Base-by-base conservation (phyloP, 2,888 invertebrate genomes). In the Lycia hirtaria region DNA sequence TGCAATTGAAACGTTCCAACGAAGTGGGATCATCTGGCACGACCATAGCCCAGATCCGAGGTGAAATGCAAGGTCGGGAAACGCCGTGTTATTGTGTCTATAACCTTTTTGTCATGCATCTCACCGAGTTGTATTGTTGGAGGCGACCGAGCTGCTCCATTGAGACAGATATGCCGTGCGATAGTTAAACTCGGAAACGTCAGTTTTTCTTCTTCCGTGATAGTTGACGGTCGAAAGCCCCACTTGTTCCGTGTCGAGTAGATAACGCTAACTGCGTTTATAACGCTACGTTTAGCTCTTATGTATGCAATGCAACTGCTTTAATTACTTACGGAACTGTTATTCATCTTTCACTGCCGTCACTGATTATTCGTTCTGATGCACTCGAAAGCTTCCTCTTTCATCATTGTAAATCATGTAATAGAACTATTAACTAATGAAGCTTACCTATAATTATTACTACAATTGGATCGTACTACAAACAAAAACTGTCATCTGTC, bases 111-210 rank as follows among this genome's bases (percentile, higher is more conserved):
- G 83, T 86, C 83, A 83, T 81, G 83, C 84, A 84, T 85, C 83
- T 84, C 85, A 80, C 83, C 72, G 76, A 73, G 72, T 77, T 76
- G 78, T 80, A 85, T 85, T 87, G 85, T 87, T 83, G 72, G 69
- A 73, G 75, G 73, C 75, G 73, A 78, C 73, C 75, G 85, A 78
- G 80, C 81, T 84, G 78, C 78, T 86, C 83, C 72, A 87, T 85
- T 84, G 83, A 87, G 78, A 85, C 73, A 83, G 81, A 84, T 83
- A 81, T 82, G 79, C 78, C 85, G 87, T 88, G 87, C 86, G 82
- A 85, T 87, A 85, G 76, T 77, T 75, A n/a, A 67, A 79, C 71
- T 83, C 78, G 81, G 81, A 80, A 83, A 75, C 71, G 69, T n/a
- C 41, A 62, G 68, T 76, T 76, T 82, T 66, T 57, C 60, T 56